Conservation (phyloP, 2,113 vertebrate species). For the Alexandromys fortis region DNA sequence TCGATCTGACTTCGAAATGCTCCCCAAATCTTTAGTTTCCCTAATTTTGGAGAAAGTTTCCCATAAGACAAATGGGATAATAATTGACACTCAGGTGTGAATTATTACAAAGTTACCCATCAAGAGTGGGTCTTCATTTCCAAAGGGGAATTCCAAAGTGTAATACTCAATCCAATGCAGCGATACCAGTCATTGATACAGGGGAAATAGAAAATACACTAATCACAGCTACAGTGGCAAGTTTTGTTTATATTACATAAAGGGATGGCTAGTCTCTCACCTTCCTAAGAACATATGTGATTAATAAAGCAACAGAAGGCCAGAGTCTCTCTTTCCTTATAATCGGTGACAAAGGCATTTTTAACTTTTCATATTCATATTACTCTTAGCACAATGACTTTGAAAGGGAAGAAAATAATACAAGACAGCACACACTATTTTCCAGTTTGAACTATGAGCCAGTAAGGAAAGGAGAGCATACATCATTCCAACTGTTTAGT, state of each 20-base stretch:
- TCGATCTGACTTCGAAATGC: not conserved
- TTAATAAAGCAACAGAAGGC: constrained; percentile 35
- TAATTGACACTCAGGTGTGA: not conserved
- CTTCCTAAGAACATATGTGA: constrained; percentile 49
- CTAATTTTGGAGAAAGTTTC: not conserved
- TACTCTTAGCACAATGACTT: constrained; percentile 65
- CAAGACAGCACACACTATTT: not conserved
- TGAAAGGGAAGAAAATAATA: constrained; percentile 52
- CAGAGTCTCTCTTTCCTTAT: constrained; percentile 33
- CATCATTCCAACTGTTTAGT: not conserved
- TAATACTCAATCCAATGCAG: not conserved
- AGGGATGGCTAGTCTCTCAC: not conserved
- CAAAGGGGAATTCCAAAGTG: not conserved
- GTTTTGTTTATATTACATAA: not conserved
- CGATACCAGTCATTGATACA: not conserved
- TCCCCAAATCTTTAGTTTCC: not conserved
- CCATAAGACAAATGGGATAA: not conserved
- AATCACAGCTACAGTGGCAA: not conserved
- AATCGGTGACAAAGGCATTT: constrained; percentile 64
- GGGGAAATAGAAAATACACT: not conserved
- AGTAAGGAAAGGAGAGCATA: not conserved
- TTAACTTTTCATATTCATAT: constrained; percentile 54
- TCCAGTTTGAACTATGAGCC: not conserved
- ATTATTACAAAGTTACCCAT: not conserved
- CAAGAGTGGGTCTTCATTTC: not conserved